A percentile compares a stretch with the other conserved stretches of the same genome.
These are phyloP conservation scores for Coreoperca whiteheadi DNA, from an alignment of 2,113 vertebrate species.

Conservation along the genomic window DNA sequence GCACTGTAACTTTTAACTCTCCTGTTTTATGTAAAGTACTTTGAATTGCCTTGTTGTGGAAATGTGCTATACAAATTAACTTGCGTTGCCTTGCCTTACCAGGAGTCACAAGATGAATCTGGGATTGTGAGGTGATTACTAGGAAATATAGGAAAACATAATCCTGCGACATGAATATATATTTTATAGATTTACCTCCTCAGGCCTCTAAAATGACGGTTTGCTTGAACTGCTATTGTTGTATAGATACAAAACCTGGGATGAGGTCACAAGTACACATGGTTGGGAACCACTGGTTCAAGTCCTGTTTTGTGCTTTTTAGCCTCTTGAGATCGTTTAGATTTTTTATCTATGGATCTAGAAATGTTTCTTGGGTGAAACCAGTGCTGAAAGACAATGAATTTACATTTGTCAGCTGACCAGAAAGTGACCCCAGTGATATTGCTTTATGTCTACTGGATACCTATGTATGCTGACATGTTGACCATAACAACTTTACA, in stretches of 20 bases:
- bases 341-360: not conserved
- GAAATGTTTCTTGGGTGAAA: not conserved
- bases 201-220: not conserved
- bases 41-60: no score
- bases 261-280: no score
- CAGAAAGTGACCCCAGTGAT: not conserved
- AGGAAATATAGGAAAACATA: not conserved
- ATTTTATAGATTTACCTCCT: not conserved
- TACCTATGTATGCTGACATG: not conserved
- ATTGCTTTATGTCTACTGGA: not conserved
- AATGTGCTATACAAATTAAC: no score
- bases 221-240: not conserved
- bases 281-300: constrained; percentile 1
- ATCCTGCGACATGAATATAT: not conserved
- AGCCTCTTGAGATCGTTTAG: not conserved
- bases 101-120: not conserved
- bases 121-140: not conserved
- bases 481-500: not conserved
- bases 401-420: not conserved
- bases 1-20: no score
- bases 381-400: not conserved
- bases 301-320: no score
- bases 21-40: no score
- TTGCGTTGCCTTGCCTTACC: no score
- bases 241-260: no score